Base-by-base conservation (phyloP, 2,888 invertebrate species). In the Lithophane semibrunnea region DNA sequence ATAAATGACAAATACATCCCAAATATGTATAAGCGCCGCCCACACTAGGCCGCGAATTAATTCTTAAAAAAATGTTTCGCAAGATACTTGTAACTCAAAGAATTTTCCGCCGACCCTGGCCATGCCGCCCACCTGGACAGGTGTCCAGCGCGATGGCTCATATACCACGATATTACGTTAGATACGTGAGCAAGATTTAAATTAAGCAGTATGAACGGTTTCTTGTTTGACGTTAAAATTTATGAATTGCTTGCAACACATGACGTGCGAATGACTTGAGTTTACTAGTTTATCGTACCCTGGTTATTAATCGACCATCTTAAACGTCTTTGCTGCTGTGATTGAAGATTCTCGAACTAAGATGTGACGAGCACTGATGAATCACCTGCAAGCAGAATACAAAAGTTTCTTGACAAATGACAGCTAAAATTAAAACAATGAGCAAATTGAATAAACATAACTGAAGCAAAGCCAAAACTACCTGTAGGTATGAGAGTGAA, bases 61-160 rank as follows among this genome's bases (percentile, higher is more conserved):
- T 83, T 84, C 78, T 65, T 37, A 87, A 88, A 84, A 68, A 76
- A 86, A 86, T 86, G 88, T 93, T 91, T 90, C 91, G 91, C 88
- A 92, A 92, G 80, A 86, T 83, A 88, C 88, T 88, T 86, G 88
- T 88, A 75, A 68, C 75, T 85, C 83, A 90, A 90, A 91, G 77
- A 85, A 91, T 90, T 92, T 92, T 91, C 91, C 89, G 89, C 60
- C 89, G 93, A 86, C 94, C 93, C 88, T 93, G 94, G 90, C 90
- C 83, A 72, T 86, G 87, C 91, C 95, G 94, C 95, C 96, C 95
- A 96, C 96, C 90, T 91, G 90, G 88, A 92, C 96, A 96, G 95
- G 96, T 96, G 95, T 93, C 88, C 89, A 89, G 88, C 88, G 91
- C 91, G 89, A 92, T 91, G 89, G 89, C 91, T 91, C 92, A 92